Base-by-base conservation (phyloP, 2,888 invertebrate species). In the Apamea anceps region DNA sequence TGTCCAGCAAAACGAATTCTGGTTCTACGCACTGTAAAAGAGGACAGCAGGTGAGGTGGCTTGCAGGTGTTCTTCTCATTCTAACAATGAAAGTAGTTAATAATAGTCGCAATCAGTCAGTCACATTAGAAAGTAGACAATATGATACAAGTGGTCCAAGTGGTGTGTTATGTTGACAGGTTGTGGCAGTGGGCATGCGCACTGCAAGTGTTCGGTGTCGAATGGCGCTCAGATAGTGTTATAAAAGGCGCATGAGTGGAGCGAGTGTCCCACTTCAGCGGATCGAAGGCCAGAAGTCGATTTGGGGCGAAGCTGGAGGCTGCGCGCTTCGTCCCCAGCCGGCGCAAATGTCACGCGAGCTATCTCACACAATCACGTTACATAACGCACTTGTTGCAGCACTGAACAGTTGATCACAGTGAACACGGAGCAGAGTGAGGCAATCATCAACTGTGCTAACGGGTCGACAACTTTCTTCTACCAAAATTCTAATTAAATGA, bases 251-350 rank as follows among this genome's bases (percentile, higher is more conserved):
- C 87, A 88, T 90, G 91, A 91, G 91, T 91, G 88, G 88, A 91
- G 90, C 87, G 90, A 87, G 87, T 93, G 94, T 92, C 92, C 94
- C 90, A 95, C 93, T 94, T 95, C 92, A 91, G 90, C 75, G 84
- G 89, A 91, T 87, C 91, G 93, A 94, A 95, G 95, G 95, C 93
- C 95, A 94, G 90, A 94, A 94, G 94, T 94, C 93, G 94, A 94
- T 94, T 95, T 94, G 91, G 93, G 92, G 92, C 92, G 93, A 94
- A 92, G 92, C 92, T 92, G 91, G 93, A 93, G 93, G 92, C 93
- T 72, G 72, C 63, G 72, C 72, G 62, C 21, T 72, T 72, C 72
- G 72, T 92, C 92, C 92, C 90, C 92, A 90, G 87, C 70, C 51
- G 72, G 89, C 83, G 87, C 93, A 95, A 95, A 96, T 96, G 96